Percentiles rank a stretch among this genome's conserved stretches.
Evolutionary conservation across 2,888 invertebrate species (phyloP).

Genomic region (Morpho deidamia): DNA sequence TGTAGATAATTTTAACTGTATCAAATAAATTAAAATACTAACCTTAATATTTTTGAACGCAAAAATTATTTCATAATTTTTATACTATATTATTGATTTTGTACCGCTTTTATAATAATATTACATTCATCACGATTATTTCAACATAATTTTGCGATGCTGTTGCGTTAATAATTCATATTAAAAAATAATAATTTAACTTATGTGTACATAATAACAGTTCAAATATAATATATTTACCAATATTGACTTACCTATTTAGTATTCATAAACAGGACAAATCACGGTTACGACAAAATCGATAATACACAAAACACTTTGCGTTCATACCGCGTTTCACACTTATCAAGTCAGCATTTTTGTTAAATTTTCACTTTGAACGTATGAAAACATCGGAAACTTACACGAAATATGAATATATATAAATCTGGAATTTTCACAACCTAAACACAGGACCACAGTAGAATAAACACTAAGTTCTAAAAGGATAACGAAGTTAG

Average conservation of each 20-base stretch:
- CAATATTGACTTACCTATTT: neutral
- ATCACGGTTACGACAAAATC: constrained; percentile 14
- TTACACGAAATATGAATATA: neutral
- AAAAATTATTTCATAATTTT: too few species aligned
- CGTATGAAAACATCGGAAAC: neutral
- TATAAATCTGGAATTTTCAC: constrained; percentile 16
- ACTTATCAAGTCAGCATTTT: neutral
- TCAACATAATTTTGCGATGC: too few species aligned
- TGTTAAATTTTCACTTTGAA: neutral
- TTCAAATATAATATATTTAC: neutral
- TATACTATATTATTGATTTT: too few species aligned
- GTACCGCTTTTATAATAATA: too few species aligned
- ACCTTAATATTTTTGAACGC: too few species aligned
- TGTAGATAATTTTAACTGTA: too few species aligned
- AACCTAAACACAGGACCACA: constrained; percentile 29
- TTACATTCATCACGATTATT: too few species aligned
- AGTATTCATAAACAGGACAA: constrained; percentile 9
- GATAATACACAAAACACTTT: constrained; percentile 7
- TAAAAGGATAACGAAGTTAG: constrained; percentile 8
- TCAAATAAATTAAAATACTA: neutral
- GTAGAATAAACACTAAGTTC: constrained; percentile 19
- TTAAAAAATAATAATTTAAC: too few species aligned
- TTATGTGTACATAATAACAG: too few species aligned
- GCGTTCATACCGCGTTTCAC: neutral
- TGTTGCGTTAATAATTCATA: too few species aligned